A percentile compares a stretch with the other conserved stretches of the same genome.
These are phyloP conservation scores for Brachyalestes nurse DNA, from an alignment of 2,797 vertebrate species.

Conservation along the genomic window DNA sequence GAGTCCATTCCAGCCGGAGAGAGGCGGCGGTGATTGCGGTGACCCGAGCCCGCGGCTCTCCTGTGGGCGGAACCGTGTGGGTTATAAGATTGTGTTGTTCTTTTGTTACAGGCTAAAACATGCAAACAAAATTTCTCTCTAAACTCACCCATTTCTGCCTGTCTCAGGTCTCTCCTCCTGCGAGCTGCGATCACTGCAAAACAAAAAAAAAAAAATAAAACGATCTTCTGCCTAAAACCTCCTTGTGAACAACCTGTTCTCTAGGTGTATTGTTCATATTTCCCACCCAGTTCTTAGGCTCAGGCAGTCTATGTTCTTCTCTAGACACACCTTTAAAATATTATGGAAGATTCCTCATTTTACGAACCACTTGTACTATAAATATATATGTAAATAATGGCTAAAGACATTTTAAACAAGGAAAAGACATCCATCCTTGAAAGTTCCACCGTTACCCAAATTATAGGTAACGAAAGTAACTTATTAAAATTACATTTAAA, in stretches of 20 bases:
- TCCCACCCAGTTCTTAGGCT: background rate
- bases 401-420: no score
- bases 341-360: no score
- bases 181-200: constrained; percentile 18
- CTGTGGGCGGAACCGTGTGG: constrained; percentile 30
- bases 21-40: constrained; percentile 21
- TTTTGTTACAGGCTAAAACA: background rate
- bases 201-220: background rate
- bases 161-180: constrained; percentile 26
- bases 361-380: no score
- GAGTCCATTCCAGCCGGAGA: constrained; percentile 64
- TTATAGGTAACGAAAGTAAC: no score
- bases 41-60: constrained; percentile 51
- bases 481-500: no score
- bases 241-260: background rate
- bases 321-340: background rate
- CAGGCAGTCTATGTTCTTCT: background rate
- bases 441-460: background rate
- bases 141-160: constrained; percentile 27
- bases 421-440: no score
- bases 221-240: background rate
- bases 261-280: background rate
- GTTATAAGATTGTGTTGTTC: background rate
- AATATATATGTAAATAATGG: no score
- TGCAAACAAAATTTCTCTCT: background rate